phyloP scores from a whole-genome alignment of 2,888 invertebrate species.

The Tinea trinotella region DNA sequence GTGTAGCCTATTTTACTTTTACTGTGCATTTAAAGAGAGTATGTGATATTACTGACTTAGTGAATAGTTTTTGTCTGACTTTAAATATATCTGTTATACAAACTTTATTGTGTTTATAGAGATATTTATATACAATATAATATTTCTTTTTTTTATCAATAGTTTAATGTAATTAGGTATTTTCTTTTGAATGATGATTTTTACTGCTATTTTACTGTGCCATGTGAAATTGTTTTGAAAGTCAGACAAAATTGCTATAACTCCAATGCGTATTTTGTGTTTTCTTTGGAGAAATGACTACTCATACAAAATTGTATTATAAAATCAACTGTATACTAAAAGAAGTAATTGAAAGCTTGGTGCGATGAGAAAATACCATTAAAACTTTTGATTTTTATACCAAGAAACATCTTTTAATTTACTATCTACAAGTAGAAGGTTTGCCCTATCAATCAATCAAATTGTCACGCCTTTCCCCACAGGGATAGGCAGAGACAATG shows the following conservation, averaged over 20 bases:
- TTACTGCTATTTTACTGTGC: slow-evolving; percentile 37
- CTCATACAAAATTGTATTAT: slow-evolving; percentile 47
- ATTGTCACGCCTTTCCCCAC: too few species aligned
- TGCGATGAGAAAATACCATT: slow-evolving; percentile 73
- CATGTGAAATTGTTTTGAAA: slow-evolving; percentile 47
- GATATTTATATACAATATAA: slow-evolving; percentile 7
- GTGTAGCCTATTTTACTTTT: slow-evolving; percentile 17
- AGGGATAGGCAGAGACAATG: too few species aligned
- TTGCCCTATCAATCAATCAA: too few species aligned
- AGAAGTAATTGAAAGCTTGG: slow-evolving; percentile 68
- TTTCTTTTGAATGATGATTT: neutral
- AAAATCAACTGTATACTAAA: slow-evolving; percentile 71
- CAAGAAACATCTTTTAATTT: slow-evolving; percentile 50
- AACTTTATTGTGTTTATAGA: too few species aligned
- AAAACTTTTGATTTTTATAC: slow-evolving; percentile 74
- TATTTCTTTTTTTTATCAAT: slow-evolving; percentile 2
- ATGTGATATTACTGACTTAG: slow-evolving; percentile 71
- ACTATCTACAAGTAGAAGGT: too few species aligned
- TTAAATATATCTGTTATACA: slow-evolving; percentile 30
- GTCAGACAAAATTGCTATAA: slow-evolving; percentile 55
- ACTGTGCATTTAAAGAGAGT: slow-evolving; percentile 65
- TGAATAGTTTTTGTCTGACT: slow-evolving; percentile 69
- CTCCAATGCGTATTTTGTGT: neutral
- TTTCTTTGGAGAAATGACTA: slow-evolving; percentile 6
- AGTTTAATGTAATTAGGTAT: neutral